These are phyloP conservation scores for Pristionchus maxplancki DNA, from an alignment of 2,888 invertebrate species.

Conservation along the genomic window DNA sequence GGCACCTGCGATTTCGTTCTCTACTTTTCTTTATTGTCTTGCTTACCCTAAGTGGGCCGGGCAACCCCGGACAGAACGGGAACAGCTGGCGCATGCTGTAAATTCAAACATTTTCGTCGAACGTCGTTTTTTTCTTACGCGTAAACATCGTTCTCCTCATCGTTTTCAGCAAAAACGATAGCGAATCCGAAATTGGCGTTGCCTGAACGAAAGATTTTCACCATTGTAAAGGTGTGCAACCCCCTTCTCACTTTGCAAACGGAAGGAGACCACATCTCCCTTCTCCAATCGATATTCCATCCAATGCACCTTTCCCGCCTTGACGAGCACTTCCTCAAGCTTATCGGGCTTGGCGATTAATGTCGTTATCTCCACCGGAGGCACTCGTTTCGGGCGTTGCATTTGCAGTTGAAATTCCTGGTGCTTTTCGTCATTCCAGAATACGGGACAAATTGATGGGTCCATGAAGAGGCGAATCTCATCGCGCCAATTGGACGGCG, in stretches of 20 bases:
- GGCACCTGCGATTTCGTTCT: slow-evolving; percentile 43
- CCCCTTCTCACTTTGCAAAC: not conserved
- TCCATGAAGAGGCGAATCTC: not conserved
- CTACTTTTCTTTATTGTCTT: not conserved
- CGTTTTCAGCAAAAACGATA: not conserved
- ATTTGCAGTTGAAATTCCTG: not conserved
- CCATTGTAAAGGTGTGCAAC: too few relatives aligned
- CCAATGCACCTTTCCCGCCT: not conserved
- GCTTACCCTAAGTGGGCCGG: slow-evolving; percentile 67
- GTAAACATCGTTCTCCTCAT: not conserved
- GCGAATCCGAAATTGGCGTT: slow-evolving; percentile 10
- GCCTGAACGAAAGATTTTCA: not conserved
- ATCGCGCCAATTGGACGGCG: slow-evolving; percentile 23
- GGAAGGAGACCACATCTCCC: not conserved
- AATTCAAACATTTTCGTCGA: not conserved
- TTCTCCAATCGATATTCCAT: not conserved
- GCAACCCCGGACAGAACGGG: slow-evolving; percentile 68
- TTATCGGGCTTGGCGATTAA: not conserved
- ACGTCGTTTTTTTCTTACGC: not conserved
- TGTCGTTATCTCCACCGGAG: not conserved
- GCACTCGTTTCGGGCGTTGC: not conserved
- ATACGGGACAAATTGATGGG: not conserved
- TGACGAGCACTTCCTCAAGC: not conserved
- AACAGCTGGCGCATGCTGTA: slow-evolving; percentile 58
- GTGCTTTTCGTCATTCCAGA: slow-evolving; percentile 41